phyloP scores from a whole-genome alignment of 2,888 invertebrate species.

The Eulithis testata region DNA sequence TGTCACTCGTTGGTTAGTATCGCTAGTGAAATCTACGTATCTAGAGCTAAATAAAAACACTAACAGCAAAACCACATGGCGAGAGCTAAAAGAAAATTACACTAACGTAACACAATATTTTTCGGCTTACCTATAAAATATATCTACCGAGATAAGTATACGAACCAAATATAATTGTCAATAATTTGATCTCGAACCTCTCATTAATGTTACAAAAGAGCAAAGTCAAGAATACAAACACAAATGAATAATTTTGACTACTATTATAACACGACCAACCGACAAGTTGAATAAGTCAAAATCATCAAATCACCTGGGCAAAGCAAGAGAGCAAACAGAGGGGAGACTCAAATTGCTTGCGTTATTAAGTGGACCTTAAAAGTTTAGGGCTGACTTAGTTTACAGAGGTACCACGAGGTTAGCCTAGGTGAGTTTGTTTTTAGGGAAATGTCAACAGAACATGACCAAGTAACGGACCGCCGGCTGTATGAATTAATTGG shows the following conservation, averaged over 20 bases:
- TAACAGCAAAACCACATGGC: conserved; percentile 34
- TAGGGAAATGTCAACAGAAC: conserved; percentile 70
- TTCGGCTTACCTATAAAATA: neutral
- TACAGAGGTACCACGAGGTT: conserved; percentile 77
- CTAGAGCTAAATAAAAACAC: conserved; percentile 40
- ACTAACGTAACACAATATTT: neutral
- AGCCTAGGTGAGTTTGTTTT: conserved; percentile 75
- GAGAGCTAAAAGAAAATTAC: conserved; percentile 24
- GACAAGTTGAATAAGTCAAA: conserved; percentile 80
- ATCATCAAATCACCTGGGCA: conserved; percentile 82
- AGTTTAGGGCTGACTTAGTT: conserved; percentile 80
- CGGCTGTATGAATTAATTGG: conserved; percentile 51
- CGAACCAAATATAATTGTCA: neutral
- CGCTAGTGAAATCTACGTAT: conserved; percentile 58
- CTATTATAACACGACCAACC: conserved; percentile 53
- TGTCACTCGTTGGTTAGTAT: conserved; percentile 64
- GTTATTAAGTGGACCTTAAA: conserved; percentile 82
- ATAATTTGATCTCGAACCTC: neutral
- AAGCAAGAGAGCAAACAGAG: conserved; percentile 80
- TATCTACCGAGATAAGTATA: neutral
- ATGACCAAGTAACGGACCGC: conserved; percentile 54
- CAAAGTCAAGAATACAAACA: conserved; percentile 6
- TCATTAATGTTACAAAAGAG: conserved; percentile 9
- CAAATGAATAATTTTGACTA: conserved; percentile 37
- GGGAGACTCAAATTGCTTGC: conserved; percentile 80